These are phyloP conservation scores for Scolopax rusticola DNA, from an alignment of 2,797 vertebrate species.

Conservation along the genomic window DNA sequence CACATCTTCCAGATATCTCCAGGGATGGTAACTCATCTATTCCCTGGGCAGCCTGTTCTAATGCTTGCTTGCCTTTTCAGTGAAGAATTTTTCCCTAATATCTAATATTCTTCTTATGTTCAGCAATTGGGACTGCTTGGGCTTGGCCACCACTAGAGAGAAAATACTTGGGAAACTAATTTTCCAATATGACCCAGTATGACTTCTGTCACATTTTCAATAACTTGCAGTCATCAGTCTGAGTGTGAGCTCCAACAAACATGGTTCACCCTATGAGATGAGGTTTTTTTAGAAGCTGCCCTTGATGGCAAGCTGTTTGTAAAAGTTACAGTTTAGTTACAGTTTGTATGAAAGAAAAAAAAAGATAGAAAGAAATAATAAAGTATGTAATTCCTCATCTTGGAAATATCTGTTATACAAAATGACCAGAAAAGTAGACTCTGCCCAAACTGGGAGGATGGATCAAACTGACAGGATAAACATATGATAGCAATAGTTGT, in stretches of 20 bases:
- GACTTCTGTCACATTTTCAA: rapidly evolving
- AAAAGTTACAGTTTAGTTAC: not conserved
- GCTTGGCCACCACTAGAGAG: not conserved
- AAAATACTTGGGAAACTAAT: not conserved
- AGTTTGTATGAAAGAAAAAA: not conserved
- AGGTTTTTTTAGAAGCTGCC: not conserved
- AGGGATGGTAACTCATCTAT: not conserved
- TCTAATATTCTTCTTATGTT: not conserved
- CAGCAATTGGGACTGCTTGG: rapidly evolving
- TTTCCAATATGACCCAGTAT: not conserved
- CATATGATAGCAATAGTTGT: conserved; percentile 28
- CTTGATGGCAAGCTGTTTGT: not conserved
- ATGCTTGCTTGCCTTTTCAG: not conserved
- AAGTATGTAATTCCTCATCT: not conserved
- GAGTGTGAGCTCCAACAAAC: not conserved
- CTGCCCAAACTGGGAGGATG: not conserved
- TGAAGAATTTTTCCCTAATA: not conserved
- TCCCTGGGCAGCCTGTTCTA: not conserved
- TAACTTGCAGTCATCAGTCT: not conserved
- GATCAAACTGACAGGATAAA: conserved; percentile 37
- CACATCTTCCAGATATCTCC: not conserved
- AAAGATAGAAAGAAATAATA: not conserved
- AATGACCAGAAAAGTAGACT: not conserved
- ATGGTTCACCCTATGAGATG: not conserved
- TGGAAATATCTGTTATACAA: not conserved